Percentiles rank a stretch among this genome's conserved stretches.
Conservation (phyloP, 2,797 vertebrate genomes). For the Gypaetus barbatus region DNA sequence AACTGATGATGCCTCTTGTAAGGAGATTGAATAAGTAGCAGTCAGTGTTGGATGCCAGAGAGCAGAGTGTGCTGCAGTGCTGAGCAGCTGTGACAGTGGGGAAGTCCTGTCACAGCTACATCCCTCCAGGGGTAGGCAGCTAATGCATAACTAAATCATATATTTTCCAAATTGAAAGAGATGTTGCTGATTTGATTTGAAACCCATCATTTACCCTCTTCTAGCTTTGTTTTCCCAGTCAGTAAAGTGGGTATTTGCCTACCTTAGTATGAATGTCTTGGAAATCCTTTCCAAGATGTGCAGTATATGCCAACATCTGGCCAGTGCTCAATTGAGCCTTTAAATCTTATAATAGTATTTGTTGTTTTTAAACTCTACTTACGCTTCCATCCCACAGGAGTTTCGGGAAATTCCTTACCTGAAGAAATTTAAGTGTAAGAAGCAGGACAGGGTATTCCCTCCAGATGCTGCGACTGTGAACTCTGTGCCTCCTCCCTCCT, state of each 20-base stretch:
- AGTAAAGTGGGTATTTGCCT: background rate
- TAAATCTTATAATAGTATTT: background rate
- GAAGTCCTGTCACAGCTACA: background rate
- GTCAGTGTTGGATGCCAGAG: background rate
- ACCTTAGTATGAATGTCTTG: fast-evolving
- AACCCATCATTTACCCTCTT: background rate
- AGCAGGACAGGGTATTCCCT: conserved; percentile 86
- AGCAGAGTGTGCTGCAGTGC: background rate
- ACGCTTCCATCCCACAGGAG: conserved; percentile 75
- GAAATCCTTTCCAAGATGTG: background rate
- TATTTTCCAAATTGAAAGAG: background rate
- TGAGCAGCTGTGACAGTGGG: background rate
- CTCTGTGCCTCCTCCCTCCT: conserved; percentile 49
- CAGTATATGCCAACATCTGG: background rate
- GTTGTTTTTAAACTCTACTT: background rate
- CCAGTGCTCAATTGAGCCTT: background rate
- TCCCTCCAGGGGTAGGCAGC: background rate
- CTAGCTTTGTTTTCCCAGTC: background rate
- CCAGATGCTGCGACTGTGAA: conserved; percentile 71
- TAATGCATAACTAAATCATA: background rate
- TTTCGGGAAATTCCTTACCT: conserved; percentile 90
- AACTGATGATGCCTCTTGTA: background rate
- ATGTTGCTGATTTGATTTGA: background rate
- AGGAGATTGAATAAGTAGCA: background rate
- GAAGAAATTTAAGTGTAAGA: conserved; percentile 96